Base-by-base conservation (phyloP, 1,140 invertebrate species). In the Papilio polyxenes region DNA sequence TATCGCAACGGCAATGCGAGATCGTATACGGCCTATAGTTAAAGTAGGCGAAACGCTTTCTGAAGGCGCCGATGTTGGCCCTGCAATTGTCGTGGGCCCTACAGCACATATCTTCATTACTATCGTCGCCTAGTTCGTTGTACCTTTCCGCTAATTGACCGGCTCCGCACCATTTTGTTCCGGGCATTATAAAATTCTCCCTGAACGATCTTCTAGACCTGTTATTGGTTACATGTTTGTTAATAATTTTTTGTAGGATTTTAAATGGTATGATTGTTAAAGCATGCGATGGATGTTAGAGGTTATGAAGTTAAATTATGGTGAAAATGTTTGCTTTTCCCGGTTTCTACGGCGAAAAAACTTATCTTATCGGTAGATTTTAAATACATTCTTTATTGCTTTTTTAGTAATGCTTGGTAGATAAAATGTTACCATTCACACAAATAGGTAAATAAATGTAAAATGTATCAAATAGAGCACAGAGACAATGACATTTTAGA, bases 1-100 rank as follows among this genome's bases (percentile, higher is more conserved):
- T 95, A 95, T 98, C 98, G 92, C 98, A 98, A 77, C 95, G 95
- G 93, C 98, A 98, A 89, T 98, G 97, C 81, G 97, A 97, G n/a
- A 98, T 93, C 9, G 97, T 98, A 93, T 97, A 97, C 53, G 97
- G 97, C 77, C 96, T 95, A 90, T 95, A 96, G 95, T 98, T 98
- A 95, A 97, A 97, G 82, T 97, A 95, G 82, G 96, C 96, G 91
- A 96, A 98, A 87, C 95, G 95, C 81, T 95, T 95, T 20, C 95
- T 95, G 89, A 98, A 96, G 17, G 95, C 96, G 48, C 96, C 95
- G 84, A 98, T 98, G 86, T 96, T 96, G 82, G 95, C 79, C 89
- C 96, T 94, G 89, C 97, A 97, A 86, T 96, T 95, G 94, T 98
- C 98, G 89, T 98, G 98, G 79, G 96, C 95, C 44, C 98, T 95